Base-by-base conservation (phyloP, 1,140 invertebrate genomes). In the Drosophila santomea region DNA sequence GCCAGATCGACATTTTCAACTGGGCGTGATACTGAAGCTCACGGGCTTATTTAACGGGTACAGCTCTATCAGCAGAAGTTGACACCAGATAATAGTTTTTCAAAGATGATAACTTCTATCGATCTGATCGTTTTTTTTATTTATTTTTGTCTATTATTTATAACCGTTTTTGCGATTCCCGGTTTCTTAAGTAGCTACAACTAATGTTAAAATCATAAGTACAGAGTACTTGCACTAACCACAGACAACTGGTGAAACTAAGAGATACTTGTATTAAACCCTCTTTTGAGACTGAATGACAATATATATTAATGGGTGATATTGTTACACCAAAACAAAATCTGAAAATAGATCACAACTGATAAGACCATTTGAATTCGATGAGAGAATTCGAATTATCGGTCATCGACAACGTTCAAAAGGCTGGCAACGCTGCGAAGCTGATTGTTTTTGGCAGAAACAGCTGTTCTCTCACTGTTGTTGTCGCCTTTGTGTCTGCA, bases 401-500 rank as follows among this genome's bases (percentile, higher is more conserved):
- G 43, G 11, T 1, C 5, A 62, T 44, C 61, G 51, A 60, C 67
- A 43, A 15, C 11, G 0, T n/a, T 20, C 5, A 3, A 10, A 6
- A 3, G 39, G 3, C 3, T 58, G 44, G 47, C 36, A 67, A 45
- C 56, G 15, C 47, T 50, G n/a, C 14, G 58, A 14, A 14, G 4
- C 17, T 15, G 25, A 59, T 17, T 67, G 56, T 67, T 64, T 50
- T 39, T 36, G 28, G 28, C 12, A 32, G 0, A 6, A 80, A 71
- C 80, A 82, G 80, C 80, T 82, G 80, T 74, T 79, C 35, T 39
- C 36, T 11, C 14, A 50, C 39, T 78, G 67, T 78, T 81, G 74
- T 78, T 77, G 60, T 61, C 60, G 43, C 66, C 66, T 76, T 79
- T 79, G 75, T 79, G 78, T 84, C 80, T 84, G 62, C 36, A 60